Evolutionary conservation across 2,113 vertebrate genomes (phyloP).

Genomic region (Phoxinus phoxinus): DNA sequence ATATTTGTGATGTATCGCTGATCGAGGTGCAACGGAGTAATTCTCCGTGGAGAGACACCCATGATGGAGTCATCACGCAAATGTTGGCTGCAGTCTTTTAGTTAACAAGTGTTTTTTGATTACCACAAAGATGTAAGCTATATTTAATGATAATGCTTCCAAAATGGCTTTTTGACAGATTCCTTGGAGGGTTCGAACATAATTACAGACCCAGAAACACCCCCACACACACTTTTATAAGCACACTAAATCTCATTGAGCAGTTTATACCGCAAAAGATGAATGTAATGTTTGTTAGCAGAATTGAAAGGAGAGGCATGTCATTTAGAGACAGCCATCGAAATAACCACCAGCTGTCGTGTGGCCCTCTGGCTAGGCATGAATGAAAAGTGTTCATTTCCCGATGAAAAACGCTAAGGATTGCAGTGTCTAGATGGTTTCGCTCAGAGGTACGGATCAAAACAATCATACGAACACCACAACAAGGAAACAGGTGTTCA

Average conservation of each 20-base stretch:
- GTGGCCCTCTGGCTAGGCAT: constrained; percentile 45
- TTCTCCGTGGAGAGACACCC: constrained; percentile 37
- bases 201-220: constrained; percentile 34
- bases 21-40: constrained; percentile 33
- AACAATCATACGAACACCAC: not conserved
- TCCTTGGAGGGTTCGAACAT: constrained; percentile 43
- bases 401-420: constrained; percentile 29
- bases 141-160: constrained; percentile 49
- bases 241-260: constrained; percentile 27
- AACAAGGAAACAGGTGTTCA: not conserved
- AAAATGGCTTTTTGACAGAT: constrained; percentile 44
- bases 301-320: constrained; percentile 7
- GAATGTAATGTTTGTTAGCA: constrained; percentile 16
- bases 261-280: constrained; percentile 24
- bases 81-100: constrained; percentile 52
- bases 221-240: constrained; percentile 13
- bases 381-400: constrained; percentile 48
- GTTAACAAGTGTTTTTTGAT: constrained; percentile 51
- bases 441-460: constrained; percentile 26
- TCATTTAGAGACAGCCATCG: constrained; percentile 42
- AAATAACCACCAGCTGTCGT: constrained; percentile 56
- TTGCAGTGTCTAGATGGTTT: not conserved
- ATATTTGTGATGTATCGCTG: constrained; percentile 43
- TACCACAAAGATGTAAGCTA: constrained; percentile 42
- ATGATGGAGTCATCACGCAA: constrained; percentile 55